A percentile compares a stretch with the other conserved stretches of the same genome.
Conservation (phyloP, 2,888 invertebrate species). For the Lithophane ornitopus region DNA sequence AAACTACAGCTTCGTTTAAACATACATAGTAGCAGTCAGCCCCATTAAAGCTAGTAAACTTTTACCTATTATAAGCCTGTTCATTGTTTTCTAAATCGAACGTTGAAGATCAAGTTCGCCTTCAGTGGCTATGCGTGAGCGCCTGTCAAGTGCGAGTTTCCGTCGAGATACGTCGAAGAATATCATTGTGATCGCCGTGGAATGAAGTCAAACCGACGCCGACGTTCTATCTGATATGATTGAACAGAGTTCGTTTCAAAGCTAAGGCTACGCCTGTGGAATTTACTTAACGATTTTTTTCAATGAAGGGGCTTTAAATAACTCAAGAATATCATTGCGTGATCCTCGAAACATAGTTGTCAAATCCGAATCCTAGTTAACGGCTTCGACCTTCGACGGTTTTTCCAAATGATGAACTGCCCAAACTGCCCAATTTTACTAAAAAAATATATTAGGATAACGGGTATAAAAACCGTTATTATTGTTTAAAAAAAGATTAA, state of each 20-base stretch:
- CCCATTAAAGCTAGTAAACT: not conserved
- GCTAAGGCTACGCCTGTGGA: not conserved
- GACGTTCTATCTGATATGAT: conserved; percentile 52
- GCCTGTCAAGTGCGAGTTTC: conserved; percentile 49
- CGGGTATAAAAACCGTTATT: conserved; percentile 61
- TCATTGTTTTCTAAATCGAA: conserved; percentile 18
- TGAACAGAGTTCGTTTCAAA: conserved; percentile 10
- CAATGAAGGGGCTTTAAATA: not conserved
- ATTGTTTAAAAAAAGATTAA: conserved; percentile 48
- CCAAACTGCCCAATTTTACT: not conserved
- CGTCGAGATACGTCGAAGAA: conserved; percentile 33
- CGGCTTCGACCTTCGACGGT: conserved; percentile 12
- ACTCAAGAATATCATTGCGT: not conserved
- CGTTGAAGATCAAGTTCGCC: conserved; percentile 38
- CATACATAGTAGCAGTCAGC: not conserved
- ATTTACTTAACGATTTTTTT: conserved; percentile 3
- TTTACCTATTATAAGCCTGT: conserved; percentile 3
- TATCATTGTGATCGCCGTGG: conserved; percentile 44
- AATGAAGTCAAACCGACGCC: conserved; percentile 34
- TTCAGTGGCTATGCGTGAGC: conserved; percentile 49
- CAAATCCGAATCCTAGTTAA: conserved; percentile 13
- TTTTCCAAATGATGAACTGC: not conserved
- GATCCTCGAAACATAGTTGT: not conserved
- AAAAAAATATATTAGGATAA: conserved; percentile 33
- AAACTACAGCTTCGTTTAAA: not conserved